A percentile compares a stretch with the other conserved stretches of the same genome.
phyloP scores from a whole-genome alignment of 2,113 vertebrate genomes.

The Neofelis nebulosa region DNA sequence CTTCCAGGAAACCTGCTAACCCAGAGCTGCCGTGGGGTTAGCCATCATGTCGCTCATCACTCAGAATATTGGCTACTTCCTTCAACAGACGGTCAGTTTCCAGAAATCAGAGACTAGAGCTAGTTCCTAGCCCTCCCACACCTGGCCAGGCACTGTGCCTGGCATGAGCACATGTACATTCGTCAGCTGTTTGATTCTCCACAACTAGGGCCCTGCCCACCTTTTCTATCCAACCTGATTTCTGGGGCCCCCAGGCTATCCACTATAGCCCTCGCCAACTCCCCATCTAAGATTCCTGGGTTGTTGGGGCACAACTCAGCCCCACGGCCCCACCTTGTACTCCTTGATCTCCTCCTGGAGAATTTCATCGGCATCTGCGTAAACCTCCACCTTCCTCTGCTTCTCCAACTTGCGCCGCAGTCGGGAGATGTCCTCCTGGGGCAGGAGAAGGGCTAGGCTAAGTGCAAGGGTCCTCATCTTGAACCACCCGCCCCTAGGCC shows the following conservation, averaged over 20 bases:
- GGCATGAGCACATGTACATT: not conserved
- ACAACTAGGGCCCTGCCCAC: not conserved
- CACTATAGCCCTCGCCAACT: not conserved
- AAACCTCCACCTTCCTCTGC: constrained; percentile 96
- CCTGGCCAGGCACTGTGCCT: not conserved
- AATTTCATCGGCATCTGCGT: constrained; percentile 95
- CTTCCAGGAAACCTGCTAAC: not conserved
- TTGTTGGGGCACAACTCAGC: not conserved
- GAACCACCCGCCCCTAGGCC: rapidly evolving
- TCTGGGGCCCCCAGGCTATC: not conserved
- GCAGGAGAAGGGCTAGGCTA: not conserved
- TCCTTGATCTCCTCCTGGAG: constrained; percentile 98
- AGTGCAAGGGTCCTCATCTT: not conserved
- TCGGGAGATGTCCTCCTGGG: constrained; percentile 94
- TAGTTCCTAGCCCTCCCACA: not conserved
- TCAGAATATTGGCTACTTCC: not conserved
- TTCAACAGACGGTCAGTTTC: not conserved
- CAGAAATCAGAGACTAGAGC: not conserved
- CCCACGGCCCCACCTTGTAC: constrained; percentile 89
- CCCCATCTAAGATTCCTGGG: not conserved
- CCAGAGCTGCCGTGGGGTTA: not conserved
- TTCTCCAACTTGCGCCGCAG: constrained; percentile 94
- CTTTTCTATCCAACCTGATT: not conserved
- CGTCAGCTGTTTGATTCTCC: not conserved
- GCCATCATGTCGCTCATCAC: not conserved